Evolutionary conservation across 2,113 vertebrate genomes (phyloP), one percentile per base, ranked within the genome.

Genomic region (Tragelaphus imberbis): DNA sequence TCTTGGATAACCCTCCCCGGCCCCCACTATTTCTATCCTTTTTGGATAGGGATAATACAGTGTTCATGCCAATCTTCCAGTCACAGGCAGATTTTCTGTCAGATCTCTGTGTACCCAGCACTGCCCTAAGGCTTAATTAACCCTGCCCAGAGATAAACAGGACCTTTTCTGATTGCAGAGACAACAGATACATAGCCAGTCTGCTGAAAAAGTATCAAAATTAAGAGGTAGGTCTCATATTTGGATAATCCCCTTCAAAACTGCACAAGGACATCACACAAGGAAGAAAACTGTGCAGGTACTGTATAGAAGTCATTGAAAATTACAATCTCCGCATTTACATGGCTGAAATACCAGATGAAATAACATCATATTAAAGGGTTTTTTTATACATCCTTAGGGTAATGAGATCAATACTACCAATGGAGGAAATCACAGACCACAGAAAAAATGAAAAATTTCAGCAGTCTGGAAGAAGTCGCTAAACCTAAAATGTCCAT

Each of bases 91-190:
- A 93, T 51, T 92, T 65, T 97, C 96, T 91, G 77, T 96, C 87
- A 77, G 97, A 98, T 95, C 96, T 97, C 92, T 88, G 33, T 59
- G 40, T 40, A 84, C 47, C 94, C 96, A 86, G 81, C 65, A 96
- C 17, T 94, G 96, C 96, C 97, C 95, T 94, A 85, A 97, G 97
- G 98, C 91, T 98, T 98, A 98, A 98, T 98, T 99, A 99, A 98
- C 98, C 96, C 92, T 21, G 5, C 95, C 98, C 91, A 98, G 65
- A 98, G 96, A 98, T 91, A 98, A 98, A 98, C 44, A 97, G 75
- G 81, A 91, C 93, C 89, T 96, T 94, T 92, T 97, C 59, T 90
- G 88, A 92, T n/a, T 71, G 94, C 92, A 97, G 87, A 98, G 55
- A 93, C 6, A 86, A 49, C 36, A 91, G 12, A 88, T 49, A 75